Evolutionary conservation across 2,888 invertebrate genomes (phyloP).

Genomic region (Flexamia atlantica): DNA sequence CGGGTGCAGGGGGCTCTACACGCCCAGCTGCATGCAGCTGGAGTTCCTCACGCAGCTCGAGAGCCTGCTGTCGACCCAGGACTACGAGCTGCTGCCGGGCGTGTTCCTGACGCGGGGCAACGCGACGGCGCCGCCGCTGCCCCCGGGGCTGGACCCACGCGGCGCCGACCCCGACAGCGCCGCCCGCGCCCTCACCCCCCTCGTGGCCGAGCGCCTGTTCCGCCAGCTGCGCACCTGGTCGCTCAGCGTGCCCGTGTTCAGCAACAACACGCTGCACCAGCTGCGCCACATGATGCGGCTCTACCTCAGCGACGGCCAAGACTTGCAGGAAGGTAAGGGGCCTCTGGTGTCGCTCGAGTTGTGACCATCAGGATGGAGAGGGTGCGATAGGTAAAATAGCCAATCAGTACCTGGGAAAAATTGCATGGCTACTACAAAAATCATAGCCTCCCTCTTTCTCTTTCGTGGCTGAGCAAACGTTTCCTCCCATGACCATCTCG

Average conservation of each 20-base stretch:
- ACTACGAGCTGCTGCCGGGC: constrained; percentile 65
- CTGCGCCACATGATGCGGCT: constrained; percentile 7
- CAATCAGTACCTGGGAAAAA: too few species aligned
- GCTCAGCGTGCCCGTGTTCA: constrained; percentile 32
- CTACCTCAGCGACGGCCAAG: constrained; percentile 11
- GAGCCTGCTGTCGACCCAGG: neutral
- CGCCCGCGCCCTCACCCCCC: neutral
- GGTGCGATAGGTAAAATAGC: too few species aligned
- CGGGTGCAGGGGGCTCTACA: neutral
- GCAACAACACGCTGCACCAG: constrained; percentile 39
- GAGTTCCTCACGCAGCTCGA: constrained; percentile 48
- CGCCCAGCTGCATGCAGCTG: constrained; percentile 22
- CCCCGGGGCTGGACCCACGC: neutral
- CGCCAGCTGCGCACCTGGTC: constrained; percentile 11
- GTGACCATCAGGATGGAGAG: too few species aligned
- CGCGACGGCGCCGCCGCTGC: constrained; percentile 6
- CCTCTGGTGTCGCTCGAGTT: too few species aligned
- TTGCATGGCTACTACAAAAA: too few species aligned
- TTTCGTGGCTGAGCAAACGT: too few species aligned
- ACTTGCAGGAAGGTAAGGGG: constrained; percentile 30
- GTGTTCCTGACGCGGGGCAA: constrained; percentile 63
- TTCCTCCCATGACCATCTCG: too few species aligned
- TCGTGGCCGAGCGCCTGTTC: constrained; percentile 28
- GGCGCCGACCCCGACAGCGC: neutral
- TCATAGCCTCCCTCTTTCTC: too few species aligned